Percentiles rank a stretch among this genome's conserved stretches.
phyloP scores from a whole-genome alignment of 2,797 vertebrate species.

The Manis pentadactyla region DNA sequence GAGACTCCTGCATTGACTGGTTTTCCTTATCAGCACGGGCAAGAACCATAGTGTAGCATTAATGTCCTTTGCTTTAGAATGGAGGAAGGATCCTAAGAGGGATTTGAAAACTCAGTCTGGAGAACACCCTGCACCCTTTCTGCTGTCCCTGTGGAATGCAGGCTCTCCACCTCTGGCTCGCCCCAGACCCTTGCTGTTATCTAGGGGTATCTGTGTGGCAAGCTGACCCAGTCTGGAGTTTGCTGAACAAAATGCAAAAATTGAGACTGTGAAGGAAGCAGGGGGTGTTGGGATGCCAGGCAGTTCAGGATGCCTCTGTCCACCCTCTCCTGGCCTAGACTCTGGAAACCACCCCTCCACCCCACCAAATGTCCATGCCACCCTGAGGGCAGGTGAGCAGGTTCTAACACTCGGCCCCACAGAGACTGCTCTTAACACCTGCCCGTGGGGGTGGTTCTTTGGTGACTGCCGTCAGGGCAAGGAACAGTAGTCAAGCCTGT shows the following conservation, averaged over 20 bases:
- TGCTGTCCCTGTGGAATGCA: not conserved
- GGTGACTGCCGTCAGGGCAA: too few relatives aligned
- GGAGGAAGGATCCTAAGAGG: not conserved
- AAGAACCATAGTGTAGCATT: conserved; percentile 36
- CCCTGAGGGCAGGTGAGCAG: not conserved
- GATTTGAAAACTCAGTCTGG: not conserved
- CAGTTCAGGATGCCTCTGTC: not conserved
- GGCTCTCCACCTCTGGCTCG: not conserved
- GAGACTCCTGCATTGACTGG: conserved; percentile 58
- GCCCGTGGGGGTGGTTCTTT: not conserved
- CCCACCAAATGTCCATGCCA: not conserved
- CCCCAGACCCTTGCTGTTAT: not conserved
- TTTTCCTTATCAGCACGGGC: conserved; percentile 63
- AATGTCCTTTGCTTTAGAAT: conserved; percentile 28
- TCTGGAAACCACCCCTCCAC: not conserved
- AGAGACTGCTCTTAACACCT: not conserved
- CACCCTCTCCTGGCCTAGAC: not conserved
- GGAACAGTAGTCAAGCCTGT: not conserved
- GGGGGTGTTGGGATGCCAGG: not conserved
- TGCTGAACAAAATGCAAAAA: not conserved
- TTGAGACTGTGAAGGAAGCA: not conserved
- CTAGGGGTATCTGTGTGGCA: fast-evolving
- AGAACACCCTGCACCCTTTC: not conserved
- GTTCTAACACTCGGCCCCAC: not conserved
- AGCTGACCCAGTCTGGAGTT: not conserved